phyloP scores from a whole-genome alignment of 92 coral and sea anemone species.

The Siderastrea siderea region DNA sequence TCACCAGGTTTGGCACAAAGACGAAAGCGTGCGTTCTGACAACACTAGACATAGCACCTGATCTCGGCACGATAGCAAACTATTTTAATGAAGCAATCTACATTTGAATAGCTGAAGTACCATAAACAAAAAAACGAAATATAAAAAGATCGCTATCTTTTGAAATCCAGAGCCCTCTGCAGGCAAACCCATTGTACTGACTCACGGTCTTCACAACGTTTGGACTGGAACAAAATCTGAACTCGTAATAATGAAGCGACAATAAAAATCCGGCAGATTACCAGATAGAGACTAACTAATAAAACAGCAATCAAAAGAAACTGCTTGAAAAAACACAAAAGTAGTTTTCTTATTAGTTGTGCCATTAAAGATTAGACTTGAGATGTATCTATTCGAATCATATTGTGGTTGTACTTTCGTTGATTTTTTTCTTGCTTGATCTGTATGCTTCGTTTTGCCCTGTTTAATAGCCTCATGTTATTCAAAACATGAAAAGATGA shows the following conservation, averaged over 20 bases:
- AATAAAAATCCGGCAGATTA: conserved; percentile 6
- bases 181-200: background rate
- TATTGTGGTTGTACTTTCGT: background rate
- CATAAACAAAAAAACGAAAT: conserved; percentile 39
- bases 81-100: conserved; percentile 50
- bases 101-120: conserved; percentile 58
- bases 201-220: background rate
- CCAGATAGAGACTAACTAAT: conserved; percentile 7
- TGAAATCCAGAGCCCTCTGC: conserved; percentile 22
- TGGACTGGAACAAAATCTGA: background rate
- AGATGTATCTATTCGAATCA: conserved; percentile 13
- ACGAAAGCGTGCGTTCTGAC: conserved; percentile 24
- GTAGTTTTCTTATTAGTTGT: conserved; percentile 11
- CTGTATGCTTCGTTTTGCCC: too few species aligned
- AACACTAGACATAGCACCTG: background rate
- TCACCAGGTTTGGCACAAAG: background rate
- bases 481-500: background rate
- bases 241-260: background rate
- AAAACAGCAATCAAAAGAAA: conserved; percentile 13
- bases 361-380: conserved; percentile 18
- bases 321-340: conserved; percentile 11
- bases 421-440: too few species aligned
- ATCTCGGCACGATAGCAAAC: conserved; percentile 48
- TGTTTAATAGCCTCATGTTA: background rate
- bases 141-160: conserved; percentile 54